Conservation (phyloP, 2,888 invertebrate genomes). For the Yponomeuta plumbellus region DNA sequence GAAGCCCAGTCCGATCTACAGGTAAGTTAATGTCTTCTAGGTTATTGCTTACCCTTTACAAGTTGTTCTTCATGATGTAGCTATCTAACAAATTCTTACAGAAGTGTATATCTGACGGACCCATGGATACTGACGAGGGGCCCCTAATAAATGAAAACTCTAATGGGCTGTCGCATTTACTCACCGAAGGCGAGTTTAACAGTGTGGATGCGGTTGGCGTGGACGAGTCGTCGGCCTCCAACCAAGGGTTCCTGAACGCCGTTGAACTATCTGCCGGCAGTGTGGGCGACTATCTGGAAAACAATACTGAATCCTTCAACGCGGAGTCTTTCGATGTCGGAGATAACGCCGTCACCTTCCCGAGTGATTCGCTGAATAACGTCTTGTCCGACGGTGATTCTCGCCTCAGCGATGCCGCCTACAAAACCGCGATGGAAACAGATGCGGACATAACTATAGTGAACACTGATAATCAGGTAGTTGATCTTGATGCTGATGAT, state of each 20-base stretch:
- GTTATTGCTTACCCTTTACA: slow-evolving; percentile 16
- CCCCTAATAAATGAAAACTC: slow-evolving; percentile 67
- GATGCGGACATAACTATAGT: slow-evolving; percentile 41
- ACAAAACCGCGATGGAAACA: slow-evolving; percentile 45
- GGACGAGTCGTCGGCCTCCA: slow-evolving; percentile 66
- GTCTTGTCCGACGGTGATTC: slow-evolving; percentile 62
- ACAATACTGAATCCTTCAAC: slow-evolving; percentile 55
- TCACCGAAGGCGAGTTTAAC: slow-evolving; percentile 65
- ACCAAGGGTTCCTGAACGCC: slow-evolving; percentile 67
- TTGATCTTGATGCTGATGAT: slow-evolving; percentile 30
- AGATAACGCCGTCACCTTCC: slow-evolving; percentile 64
- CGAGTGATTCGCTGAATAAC: slow-evolving; percentile 57
- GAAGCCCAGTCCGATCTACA: slow-evolving; percentile 63
- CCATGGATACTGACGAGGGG: slow-evolving; percentile 67
- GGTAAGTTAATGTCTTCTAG: slow-evolving; percentile 34
- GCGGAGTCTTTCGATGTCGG: slow-evolving; percentile 63
- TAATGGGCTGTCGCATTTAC: slow-evolving; percentile 62
- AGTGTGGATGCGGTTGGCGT: slow-evolving; percentile 61
- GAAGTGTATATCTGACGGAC: slow-evolving; percentile 41
- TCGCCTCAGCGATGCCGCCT: slow-evolving; percentile 47
- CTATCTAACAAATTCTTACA: slow-evolving; percentile 32
- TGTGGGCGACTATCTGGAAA: slow-evolving; percentile 66
- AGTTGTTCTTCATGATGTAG: not conserved
- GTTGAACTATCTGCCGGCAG: slow-evolving; percentile 67
- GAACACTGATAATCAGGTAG: slow-evolving; percentile 38